Conservation (phyloP, 2,113 vertebrate genomes). For the Gulo gulo region DNA sequence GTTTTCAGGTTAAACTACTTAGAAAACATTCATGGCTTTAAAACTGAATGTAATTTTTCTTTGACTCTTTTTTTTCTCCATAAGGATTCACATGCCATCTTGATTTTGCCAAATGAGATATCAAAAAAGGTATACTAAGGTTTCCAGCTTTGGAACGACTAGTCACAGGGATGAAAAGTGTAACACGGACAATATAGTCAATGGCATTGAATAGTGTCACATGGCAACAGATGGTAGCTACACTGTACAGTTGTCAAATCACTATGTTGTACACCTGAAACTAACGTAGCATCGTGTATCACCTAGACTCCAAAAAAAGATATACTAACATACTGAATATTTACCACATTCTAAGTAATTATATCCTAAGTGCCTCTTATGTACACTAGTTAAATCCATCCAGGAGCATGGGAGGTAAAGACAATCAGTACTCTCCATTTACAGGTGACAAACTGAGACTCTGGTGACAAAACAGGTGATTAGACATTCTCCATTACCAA, state of each 20-base stretch:
- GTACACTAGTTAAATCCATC: neutral
- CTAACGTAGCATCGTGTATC: neutral
- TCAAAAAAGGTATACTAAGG: neutral
- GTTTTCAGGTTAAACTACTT: neutral
- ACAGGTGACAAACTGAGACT: neutral
- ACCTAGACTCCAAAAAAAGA: neutral
- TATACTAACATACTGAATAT: neutral
- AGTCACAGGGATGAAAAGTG: neutral
- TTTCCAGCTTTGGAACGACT: neutral
- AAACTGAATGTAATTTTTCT: neutral
- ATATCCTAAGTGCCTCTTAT: neutral
- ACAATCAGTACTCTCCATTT: neutral
- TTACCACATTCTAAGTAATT: neutral
- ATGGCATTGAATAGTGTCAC: neutral
- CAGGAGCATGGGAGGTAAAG: neutral
- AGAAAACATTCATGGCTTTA: neutral
- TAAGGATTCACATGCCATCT: neutral
- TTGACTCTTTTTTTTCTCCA: neutral
- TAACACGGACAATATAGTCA: neutral
- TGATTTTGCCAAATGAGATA: conserved; percentile 10
- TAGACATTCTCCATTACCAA: neutral
- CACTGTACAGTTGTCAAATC: neutral
- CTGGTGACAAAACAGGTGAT: neutral
- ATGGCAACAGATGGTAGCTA: neutral
- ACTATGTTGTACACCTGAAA: neutral